A percentile compares a stretch with the other conserved stretches of the same genome.
Evolutionary conservation across 2,888 invertebrate genomes (phyloP).

Genomic region (Parnassius mnemosyne): DNA sequence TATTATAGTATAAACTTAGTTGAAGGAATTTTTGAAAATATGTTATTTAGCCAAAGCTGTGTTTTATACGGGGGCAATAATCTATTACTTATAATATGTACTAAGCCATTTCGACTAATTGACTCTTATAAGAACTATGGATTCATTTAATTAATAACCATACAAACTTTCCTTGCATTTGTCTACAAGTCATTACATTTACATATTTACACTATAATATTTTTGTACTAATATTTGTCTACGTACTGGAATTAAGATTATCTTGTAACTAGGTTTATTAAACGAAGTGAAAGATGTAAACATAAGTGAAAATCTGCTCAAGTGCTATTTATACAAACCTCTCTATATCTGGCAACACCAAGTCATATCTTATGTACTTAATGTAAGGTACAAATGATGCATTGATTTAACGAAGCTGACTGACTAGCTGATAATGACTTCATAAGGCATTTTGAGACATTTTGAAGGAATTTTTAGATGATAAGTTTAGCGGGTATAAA

Average conservation of each 20-base stretch:
- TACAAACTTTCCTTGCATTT: slow-evolving; percentile 20
- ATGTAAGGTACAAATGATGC: slow-evolving; percentile 17
- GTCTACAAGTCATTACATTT: slow-evolving; percentile 19
- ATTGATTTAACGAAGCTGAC: slow-evolving; percentile 34
- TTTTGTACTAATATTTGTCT: slow-evolving; percentile 25
- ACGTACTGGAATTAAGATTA: slow-evolving; percentile 4
- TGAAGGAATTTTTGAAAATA: background rate
- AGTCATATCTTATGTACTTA: slow-evolving; percentile 48
- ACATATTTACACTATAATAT: slow-evolving; percentile 25
- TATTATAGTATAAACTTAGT: background rate
- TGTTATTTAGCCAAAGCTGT: slow-evolving; percentile 11
- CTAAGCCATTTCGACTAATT: background rate
- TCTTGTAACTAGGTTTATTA: slow-evolving; percentile 1
- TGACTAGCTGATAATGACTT: slow-evolving; percentile 42
- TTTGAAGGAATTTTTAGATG: slow-evolving; percentile 34
- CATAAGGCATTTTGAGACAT: slow-evolving; percentile 32
- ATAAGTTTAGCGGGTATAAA: slow-evolving; percentile 17
- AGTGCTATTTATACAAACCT: slow-evolving; percentile 30
- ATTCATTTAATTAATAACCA: slow-evolving; percentile 6
- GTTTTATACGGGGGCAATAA: slow-evolving; percentile 11
- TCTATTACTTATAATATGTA: background rate
- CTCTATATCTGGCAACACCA: slow-evolving; percentile 33
- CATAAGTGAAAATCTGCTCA: slow-evolving; percentile 40
- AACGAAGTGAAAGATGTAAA: background rate
- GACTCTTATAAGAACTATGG: background rate